phyloP scores from a whole-genome alignment of 2,113 vertebrate genomes.

The Myrmecophaga tridactyla region DNA sequence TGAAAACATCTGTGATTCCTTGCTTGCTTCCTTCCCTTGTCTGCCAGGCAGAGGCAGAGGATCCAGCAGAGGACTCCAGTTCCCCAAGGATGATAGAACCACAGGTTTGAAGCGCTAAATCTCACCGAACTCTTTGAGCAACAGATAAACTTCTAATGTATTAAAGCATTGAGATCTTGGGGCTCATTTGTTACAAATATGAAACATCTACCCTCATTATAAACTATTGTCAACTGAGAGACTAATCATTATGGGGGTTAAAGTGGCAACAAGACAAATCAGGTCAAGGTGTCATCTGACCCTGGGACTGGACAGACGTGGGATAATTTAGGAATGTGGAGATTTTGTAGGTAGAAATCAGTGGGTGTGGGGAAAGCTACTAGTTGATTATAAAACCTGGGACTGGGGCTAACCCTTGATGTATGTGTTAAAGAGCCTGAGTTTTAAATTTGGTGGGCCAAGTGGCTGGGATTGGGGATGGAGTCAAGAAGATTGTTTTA shows the following conservation, averaged over 20 bases:
- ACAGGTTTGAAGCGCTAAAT: not conserved
- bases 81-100: not conserved
- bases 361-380: not conserved
- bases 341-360: not conserved
- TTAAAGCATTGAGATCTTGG: not conserved
- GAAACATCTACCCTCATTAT: not conserved
- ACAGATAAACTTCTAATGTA: not conserved
- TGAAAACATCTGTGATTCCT: not conserved
- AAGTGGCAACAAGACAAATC: not conserved
- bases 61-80: not conserved
- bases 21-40: not conserved
- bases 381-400: not conserved
- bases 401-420: not conserved
- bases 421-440: not conserved
- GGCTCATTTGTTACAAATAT: not conserved
- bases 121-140: not conserved
- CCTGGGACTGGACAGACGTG: not conserved
- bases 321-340: not conserved
- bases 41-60: not conserved
- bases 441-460: not conserved
- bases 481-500: not conserved
- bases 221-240: not conserved
- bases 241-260: not conserved
- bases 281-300: not conserved
- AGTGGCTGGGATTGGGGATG: not conserved